These are phyloP conservation scores for Chrysolina oricalcia DNA, from an alignment of 2,888 invertebrate species.

Conservation along the genomic window DNA sequence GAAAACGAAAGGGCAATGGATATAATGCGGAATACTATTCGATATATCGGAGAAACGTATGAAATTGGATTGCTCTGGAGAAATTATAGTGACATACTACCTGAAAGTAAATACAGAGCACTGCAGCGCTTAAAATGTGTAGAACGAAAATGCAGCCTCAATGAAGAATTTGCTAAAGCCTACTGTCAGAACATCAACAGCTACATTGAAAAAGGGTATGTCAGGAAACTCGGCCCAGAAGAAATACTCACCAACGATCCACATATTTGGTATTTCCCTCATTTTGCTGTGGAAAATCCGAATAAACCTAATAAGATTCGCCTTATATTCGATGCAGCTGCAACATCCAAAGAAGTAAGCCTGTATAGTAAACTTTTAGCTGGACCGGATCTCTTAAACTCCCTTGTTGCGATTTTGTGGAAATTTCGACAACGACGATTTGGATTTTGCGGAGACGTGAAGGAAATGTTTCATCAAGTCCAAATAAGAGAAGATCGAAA, in stretches of 20 bases:
- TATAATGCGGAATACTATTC: neutral
- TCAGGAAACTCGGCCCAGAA: constrained; percentile 14
- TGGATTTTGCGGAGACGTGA: no score
- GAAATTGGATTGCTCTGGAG: constrained; percentile 24
- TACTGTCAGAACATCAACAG: no score
- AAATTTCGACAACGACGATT: no score
- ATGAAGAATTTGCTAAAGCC: no score
- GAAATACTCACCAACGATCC: neutral
- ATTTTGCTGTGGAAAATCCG: constrained; percentile 8
- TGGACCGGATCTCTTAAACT: constrained; percentile 18
- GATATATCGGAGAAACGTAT: neutral
- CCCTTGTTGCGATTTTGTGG: no score
- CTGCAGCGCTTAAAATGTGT: constrained; percentile 7
- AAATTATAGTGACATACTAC: neutral
- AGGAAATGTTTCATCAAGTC: no score
- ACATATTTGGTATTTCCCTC: constrained; percentile 6
- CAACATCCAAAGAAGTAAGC: neutral
- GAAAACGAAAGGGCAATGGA: constrained; percentile 1
- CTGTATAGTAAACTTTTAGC: constrained; percentile 3
- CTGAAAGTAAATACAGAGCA: constrained; percentile 21
- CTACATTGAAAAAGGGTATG: constrained; percentile 15
- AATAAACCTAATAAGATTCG: no score
- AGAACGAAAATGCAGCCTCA: constrained; percentile 13
- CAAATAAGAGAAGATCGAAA: no score
- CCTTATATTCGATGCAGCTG: constrained; percentile 24